phyloP scores from a whole-genome alignment of 2,113 vertebrate species.

The Thalassarche chlororhynchos region DNA sequence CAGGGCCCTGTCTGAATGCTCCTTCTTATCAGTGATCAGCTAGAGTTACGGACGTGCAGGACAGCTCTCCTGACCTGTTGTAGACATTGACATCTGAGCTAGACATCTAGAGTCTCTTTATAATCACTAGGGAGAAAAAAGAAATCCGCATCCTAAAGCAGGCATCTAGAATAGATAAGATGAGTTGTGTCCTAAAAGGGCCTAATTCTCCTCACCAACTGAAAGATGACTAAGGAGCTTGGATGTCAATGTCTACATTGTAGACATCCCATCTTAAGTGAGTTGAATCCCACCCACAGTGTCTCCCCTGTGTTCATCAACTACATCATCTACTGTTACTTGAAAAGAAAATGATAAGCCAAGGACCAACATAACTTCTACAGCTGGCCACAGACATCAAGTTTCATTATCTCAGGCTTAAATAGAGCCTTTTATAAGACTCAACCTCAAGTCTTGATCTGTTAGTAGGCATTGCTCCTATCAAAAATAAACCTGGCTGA shows the following conservation, averaged over 20 bases:
- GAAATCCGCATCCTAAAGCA: not conserved
- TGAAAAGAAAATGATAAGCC: not conserved
- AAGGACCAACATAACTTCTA: not conserved
- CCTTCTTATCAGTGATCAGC: not conserved
- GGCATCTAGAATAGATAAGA: not conserved
- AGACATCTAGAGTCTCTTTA: conserved; percentile 17
- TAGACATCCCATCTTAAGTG: not conserved
- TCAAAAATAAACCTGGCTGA: not conserved
- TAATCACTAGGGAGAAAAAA: not conserved
- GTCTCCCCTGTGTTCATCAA: not conserved
- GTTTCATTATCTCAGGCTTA: not conserved
- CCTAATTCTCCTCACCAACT: not conserved
- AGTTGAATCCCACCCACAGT: not conserved
- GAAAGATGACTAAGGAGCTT: not conserved
- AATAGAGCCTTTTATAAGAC: not conserved
- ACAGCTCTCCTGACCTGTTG: not conserved
- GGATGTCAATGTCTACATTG: not conserved
- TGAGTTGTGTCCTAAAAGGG: not conserved
- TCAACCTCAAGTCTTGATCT: not conserved
- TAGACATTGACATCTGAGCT: not conserved
- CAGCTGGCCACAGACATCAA: not conserved
- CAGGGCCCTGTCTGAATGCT: not conserved
- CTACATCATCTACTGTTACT: not conserved
- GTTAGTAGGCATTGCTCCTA: not conserved
- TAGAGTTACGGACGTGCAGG: not conserved